A percentile compares a stretch with the other conserved stretches of the same genome.
phyloP scores from a whole-genome alignment of 2,113 vertebrate species.

The Oryzias celebensis region DNA sequence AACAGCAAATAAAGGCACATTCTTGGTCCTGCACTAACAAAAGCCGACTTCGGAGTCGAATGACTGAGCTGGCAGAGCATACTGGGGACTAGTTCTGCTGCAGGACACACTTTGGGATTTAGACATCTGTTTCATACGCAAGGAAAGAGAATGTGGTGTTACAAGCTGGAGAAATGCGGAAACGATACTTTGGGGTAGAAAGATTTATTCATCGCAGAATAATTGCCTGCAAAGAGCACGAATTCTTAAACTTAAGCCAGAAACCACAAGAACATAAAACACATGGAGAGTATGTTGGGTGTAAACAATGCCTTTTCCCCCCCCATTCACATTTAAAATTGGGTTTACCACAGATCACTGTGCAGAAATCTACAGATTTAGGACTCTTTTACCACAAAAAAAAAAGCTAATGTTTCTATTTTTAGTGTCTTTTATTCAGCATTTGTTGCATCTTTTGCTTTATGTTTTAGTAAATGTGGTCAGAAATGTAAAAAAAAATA shows the following conservation, averaged over 20 bases:
- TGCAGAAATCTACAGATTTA: no score
- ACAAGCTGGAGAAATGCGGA: not conserved
- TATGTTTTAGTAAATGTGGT: no score
- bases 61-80: not conserved
- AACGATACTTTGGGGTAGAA: not conserved
- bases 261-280: conserved; percentile 7
- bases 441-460: no score
- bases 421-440: no score
- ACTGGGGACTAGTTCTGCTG: not conserved
- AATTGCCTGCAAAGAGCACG: conserved; percentile 6
- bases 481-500: not conserved
- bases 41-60: not conserved
- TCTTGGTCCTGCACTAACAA: conserved; percentile 14
- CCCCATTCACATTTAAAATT: no score
- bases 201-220: conserved; percentile 6
- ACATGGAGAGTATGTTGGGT: not conserved
- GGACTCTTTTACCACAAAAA: no score
- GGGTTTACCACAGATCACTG: no score
- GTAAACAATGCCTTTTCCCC: no score
- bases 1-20: conserved; percentile 41
- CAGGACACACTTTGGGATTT: not conserved
- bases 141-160: not conserved
- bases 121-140: not conserved
- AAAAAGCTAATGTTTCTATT: no score
- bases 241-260: not conserved